A percentile compares a stretch with the other conserved stretches of the same genome.
Evolutionary conservation across 2,113 vertebrate genomes (phyloP).

Genomic region (Callocephalon fimbriatum): DNA sequence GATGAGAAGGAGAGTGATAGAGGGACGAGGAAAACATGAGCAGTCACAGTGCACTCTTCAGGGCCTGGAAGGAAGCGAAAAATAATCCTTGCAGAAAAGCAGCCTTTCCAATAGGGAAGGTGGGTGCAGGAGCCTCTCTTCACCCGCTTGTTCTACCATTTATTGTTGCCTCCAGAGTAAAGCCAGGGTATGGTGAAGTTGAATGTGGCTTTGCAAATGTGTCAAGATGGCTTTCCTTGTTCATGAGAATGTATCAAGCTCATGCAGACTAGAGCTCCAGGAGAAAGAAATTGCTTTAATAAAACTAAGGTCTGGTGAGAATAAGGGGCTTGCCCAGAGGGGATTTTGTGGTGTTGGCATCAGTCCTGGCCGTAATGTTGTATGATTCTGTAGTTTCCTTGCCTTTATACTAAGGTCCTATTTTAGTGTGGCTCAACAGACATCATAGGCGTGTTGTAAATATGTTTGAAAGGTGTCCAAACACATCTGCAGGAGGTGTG

Average conservation of each 20-base stretch:
- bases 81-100: not conserved
- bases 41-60: not conserved
- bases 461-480: not conserved
- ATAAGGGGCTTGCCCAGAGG: not conserved
- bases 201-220: not conserved
- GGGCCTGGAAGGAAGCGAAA: not conserved
- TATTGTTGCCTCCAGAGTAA: not conserved
- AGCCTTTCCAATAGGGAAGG: not conserved
- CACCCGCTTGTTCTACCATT: not conserved
- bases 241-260: not conserved
- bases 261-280: not conserved
- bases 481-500: not conserved
- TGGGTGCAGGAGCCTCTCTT: not conserved
- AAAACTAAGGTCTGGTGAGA: not conserved
- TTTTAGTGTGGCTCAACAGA: not conserved
- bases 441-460: not conserved
- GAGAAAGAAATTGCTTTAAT: not conserved
- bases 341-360: not conserved
- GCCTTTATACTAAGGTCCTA: not conserved
- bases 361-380: not conserved
- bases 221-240: not conserved
- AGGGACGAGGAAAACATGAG: rapidly evolving
- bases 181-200: not conserved
- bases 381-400: not conserved
- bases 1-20: not conserved